These are phyloP conservation scores for Zoanthus gigantus DNA, from an alignment of 92 coral and sea anemone species.

Conservation along the genomic window DNA sequence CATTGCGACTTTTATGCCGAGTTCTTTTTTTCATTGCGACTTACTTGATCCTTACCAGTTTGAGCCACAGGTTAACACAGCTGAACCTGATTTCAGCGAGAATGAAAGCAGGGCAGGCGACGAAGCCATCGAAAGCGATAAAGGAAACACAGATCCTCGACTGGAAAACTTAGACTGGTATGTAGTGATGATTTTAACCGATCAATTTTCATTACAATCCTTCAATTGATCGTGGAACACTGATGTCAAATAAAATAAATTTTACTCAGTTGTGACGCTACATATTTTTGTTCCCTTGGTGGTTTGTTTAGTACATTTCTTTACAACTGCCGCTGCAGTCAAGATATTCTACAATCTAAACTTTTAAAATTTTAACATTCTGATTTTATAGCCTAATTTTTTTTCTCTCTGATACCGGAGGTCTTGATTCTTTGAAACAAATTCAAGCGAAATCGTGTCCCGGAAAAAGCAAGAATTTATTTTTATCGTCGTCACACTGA, in stretches of 20 bases:
- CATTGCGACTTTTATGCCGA: no score
- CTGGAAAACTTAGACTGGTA: conserved; percentile 60
- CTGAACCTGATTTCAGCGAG: no score
- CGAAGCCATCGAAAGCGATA: conserved; percentile 11
- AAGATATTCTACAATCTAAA: background rate
- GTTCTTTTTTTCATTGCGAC: no score
- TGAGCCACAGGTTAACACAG: no score
- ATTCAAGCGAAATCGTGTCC: background rate
- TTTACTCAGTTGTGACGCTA: background rate
- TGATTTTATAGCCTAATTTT: background rate
- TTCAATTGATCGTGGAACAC: background rate
- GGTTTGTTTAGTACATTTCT: background rate
- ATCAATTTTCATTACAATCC: background rate
- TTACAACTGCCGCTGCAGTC: background rate
- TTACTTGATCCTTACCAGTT: no score
- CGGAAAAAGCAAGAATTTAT: background rate
- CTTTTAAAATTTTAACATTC: background rate
- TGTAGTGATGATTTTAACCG: conserved; percentile 4
- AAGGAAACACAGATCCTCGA: conserved; percentile 42
- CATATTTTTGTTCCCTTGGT: background rate
- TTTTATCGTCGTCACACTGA: background rate
- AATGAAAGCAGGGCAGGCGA: no score
- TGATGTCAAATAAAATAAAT: conserved; percentile 6
- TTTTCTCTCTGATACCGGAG: background rate
- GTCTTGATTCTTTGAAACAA: background rate